These are phyloP conservation scores for Oncorhynchus nerka DNA, from an alignment of 2,113 vertebrate species.

Conservation along the genomic window DNA sequence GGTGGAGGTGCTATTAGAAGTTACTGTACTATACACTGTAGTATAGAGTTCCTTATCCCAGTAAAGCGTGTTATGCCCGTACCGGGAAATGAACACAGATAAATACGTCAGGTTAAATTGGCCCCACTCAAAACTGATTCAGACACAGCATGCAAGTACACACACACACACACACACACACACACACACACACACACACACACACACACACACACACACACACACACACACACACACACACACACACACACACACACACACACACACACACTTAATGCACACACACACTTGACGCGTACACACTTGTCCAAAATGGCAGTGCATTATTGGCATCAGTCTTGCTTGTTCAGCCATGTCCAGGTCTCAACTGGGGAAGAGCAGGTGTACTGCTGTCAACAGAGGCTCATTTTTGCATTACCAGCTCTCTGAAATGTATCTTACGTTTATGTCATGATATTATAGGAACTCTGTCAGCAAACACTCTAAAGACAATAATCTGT, in stretches of 20 bases:
- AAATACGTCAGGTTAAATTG: no score
- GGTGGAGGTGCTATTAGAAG: slow-evolving; percentile 1
- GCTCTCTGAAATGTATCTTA: slow-evolving; percentile 35
- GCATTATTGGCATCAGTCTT: slow-evolving; percentile 29
- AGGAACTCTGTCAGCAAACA: slow-evolving; percentile 47
- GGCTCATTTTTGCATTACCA: slow-evolving; percentile 48
- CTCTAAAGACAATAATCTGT: slow-evolving; percentile 34
- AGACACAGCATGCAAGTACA: neutral
- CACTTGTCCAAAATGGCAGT: slow-evolving; percentile 41
- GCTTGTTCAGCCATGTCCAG: slow-evolving; percentile 24
- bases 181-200: neutral
- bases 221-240: no score
- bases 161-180: neutral
- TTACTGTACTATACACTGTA: neutral
- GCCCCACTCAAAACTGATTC: no score
- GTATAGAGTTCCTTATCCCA: slow-evolving; percentile 3
- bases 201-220: neutral
- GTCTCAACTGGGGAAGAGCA: slow-evolving; percentile 43
- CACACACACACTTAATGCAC: no score
- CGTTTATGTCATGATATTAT: slow-evolving; percentile 56
- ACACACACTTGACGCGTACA: neutral
- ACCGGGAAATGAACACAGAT: slow-evolving; percentile 10
- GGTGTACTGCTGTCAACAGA: slow-evolving; percentile 61
- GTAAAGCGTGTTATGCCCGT: slow-evolving; percentile 14
- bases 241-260: no score